A percentile compares a stretch with the other conserved stretches of the same genome.
Evolutionary conservation across 2,888 invertebrate genomes (phyloP).

Genomic region (Amphipoea lucens): DNA sequence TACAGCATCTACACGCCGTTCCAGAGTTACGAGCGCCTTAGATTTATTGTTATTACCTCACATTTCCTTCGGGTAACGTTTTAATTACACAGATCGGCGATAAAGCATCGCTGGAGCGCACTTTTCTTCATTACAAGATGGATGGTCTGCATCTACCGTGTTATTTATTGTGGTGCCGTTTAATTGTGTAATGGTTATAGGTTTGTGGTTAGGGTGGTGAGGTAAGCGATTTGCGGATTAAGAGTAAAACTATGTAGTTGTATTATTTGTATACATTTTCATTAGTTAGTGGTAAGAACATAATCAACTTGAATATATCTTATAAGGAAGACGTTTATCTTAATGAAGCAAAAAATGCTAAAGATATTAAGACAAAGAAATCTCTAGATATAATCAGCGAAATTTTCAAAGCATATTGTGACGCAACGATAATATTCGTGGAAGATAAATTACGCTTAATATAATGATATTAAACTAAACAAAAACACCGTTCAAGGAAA

Average conservation of each 20-base stretch:
- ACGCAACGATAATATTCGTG: no score
- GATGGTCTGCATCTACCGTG: slow-evolving; percentile 80
- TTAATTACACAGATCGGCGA: slow-evolving; percentile 90
- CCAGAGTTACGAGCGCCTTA: slow-evolving; percentile 75
- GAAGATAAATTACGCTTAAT: not conserved
- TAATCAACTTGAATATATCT: not conserved
- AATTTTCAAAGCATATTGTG: not conserved
- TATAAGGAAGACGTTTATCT: not conserved
- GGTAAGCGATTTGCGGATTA: slow-evolving; percentile 41
- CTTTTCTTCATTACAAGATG: slow-evolving; percentile 90
- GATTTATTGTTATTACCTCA: slow-evolving; percentile 90
- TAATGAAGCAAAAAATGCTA: not conserved
- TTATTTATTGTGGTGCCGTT: slow-evolving; percentile 81
- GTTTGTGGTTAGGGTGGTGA: slow-evolving; percentile 50
- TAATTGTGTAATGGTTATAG: slow-evolving; percentile 75
- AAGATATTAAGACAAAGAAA: not conserved
- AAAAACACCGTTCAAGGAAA: slow-evolving; percentile 2
- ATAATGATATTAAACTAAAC: no score
- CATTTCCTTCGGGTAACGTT: slow-evolving; percentile 90
- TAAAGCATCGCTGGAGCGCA: slow-evolving; percentile 89
- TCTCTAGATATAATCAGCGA: not conserved
- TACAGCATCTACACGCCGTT: slow-evolving; percentile 69
- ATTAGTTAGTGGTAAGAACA: slow-evolving; percentile 8
- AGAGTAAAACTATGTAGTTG: not conserved
- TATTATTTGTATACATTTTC: slow-evolving; percentile 14